Conservation (phyloP, 2,888 invertebrate genomes). For the Tinea semifulvella region DNA sequence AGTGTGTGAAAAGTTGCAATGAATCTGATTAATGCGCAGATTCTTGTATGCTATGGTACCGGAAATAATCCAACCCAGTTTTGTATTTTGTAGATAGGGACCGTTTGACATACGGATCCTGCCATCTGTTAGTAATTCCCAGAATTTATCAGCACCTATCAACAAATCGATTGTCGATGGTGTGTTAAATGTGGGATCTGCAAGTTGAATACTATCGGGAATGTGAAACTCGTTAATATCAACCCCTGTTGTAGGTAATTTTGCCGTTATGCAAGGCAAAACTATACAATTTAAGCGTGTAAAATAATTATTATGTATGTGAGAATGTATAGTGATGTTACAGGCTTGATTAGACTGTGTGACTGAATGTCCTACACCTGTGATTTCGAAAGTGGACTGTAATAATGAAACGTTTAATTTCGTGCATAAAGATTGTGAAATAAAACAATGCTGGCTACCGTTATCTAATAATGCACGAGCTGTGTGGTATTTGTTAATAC, state of each 20-base stretch:
- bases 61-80: constrained; percentile 20
- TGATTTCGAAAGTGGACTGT: constrained; percentile 20
- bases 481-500: too few relatives aligned
- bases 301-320: background rate
- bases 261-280: constrained; percentile 16
- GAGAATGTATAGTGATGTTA: constrained; percentile 9
- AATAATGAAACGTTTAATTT: constrained; percentile 16
- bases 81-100: constrained; percentile 20
- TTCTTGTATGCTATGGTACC: constrained; percentile 16
- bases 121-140: constrained; percentile 19
- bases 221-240: background rate
- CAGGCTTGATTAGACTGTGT: constrained; percentile 3
- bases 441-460: constrained; percentile 16
- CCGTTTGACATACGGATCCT: constrained; percentile 18
- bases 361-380: constrained; percentile 16
- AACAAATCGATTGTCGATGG: constrained; percentile 19
- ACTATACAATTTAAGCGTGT: constrained; percentile 13
- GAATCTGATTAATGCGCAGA: constrained; percentile 10
- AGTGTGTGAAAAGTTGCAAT: constrained; percentile 19
- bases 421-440: constrained; percentile 16
- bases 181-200: constrained; percentile 20
- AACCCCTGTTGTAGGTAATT: background rate
- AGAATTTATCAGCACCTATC: constrained; percentile 21
- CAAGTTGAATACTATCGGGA: constrained; percentile 15
- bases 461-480: constrained; percentile 12